Evolutionary conservation across 2,113 vertebrate species (phyloP), one percentile per base, ranked within the genome.

Genomic region (Sardina pilchardus): DNA sequence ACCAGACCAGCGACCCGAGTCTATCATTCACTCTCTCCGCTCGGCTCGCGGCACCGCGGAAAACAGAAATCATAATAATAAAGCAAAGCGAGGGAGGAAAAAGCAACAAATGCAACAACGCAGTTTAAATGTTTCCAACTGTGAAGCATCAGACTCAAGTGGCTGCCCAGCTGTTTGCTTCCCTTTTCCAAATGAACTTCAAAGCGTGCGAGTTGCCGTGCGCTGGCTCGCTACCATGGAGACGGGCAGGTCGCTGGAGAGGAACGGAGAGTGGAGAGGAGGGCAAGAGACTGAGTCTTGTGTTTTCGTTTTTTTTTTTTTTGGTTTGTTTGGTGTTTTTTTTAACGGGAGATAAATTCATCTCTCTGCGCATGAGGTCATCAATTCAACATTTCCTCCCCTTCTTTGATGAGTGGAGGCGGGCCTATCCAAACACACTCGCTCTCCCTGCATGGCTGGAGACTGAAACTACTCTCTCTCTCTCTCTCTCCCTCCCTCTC

Each of bases 321-420:
- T 56, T 56, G 53, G 53, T 56, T 10, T 71, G 34, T 71, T 71
- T 71, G n/a, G n/a, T n/a, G n/a, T 26, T 75, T 36, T 75, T 75
- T 78, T 34, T 36, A 78, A 36, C 3, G 12, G 34, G 94, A 96
- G 96, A 97, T 96, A 96, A 97, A 97, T 97, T 96, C 95, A 94
- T 96, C 96, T 96, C 93, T 93, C 95, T 91, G 95, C 93, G 94
- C 96, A 95, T 95, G 95, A 97, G 97, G 96, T 96, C 96, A 98
- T 96, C 96, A 96, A 97, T 97, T 97, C 95, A 93, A 94, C 93
- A 94, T 97, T 96, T 96, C 94, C 91, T 92, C 90, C 89, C 91
- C 90, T 95, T 63, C 83, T 95, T 95, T 94, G 96, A 97, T 96
- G 96, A 97, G 95, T 89, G 82, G 34, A 90, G 85, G 90, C 84